Percentiles rank a stretch among this genome's conserved stretches.
Conservation (phyloP, 2,113 vertebrate genomes). For the Neolamprologus sp. region DNA sequence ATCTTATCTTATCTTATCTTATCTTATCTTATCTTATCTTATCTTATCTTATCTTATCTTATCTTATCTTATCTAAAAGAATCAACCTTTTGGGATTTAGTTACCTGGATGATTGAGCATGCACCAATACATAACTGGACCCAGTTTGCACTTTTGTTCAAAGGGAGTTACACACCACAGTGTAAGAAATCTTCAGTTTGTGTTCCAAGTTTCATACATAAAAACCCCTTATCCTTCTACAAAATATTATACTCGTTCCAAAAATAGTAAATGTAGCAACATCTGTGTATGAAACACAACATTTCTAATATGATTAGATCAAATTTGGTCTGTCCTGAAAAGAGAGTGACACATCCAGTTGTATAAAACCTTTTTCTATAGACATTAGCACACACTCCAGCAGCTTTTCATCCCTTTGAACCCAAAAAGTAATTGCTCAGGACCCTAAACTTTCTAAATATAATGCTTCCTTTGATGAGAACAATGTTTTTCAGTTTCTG, state of each 20-base stretch:
- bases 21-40: too few relatives aligned
- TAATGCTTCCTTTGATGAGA: background rate
- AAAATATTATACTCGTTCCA: too few relatives aligned
- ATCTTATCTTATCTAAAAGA: too few relatives aligned
- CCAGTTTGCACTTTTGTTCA: too few relatives aligned
- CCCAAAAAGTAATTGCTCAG: background rate
- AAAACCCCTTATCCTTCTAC: too few relatives aligned
- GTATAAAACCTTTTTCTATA: background rate
- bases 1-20: too few relatives aligned
- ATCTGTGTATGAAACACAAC: fast-evolving
- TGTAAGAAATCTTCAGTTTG: too few relatives aligned
- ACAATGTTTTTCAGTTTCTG: background rate
- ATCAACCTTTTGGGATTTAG: fast-evolving
- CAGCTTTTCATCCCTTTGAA: background rate
- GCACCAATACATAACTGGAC: too few relatives aligned
- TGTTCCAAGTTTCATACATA: too few relatives aligned
- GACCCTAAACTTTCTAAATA: background rate
- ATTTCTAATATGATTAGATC: background rate
- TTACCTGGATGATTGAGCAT: too few relatives aligned
- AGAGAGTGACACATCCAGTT: background rate
- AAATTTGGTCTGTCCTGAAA: background rate
- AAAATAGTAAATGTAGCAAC: background rate
- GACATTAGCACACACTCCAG: background rate
- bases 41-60: too few relatives aligned
- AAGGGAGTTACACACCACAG: too few relatives aligned